phyloP scores from a whole-genome alignment of 92 coral and sea anemone species.

The Porites cylindrica region DNA sequence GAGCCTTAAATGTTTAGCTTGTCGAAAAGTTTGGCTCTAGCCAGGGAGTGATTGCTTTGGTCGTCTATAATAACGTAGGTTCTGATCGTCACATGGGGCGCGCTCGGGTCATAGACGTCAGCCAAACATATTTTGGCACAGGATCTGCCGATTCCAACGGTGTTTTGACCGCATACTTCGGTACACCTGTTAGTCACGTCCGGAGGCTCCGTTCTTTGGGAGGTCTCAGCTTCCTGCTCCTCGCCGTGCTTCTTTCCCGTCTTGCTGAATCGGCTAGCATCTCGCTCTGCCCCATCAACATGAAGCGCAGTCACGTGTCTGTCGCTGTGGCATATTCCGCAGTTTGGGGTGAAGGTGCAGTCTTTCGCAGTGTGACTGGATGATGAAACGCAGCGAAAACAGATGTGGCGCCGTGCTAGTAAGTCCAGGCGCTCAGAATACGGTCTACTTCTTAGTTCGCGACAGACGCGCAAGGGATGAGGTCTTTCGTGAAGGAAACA shows the following conservation, averaged over 20 bases:
- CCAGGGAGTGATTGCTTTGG: conserved; percentile 62
- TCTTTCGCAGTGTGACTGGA: too few species aligned
- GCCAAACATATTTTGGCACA: conserved; percentile 66
- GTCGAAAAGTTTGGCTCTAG: conserved; percentile 34
- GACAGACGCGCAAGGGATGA: too few species aligned
- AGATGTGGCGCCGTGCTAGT: too few species aligned
- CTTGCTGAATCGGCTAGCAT: neutral
- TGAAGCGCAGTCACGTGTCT: too few species aligned
- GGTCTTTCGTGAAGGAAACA: too few species aligned
- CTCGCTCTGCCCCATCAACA: too few species aligned
- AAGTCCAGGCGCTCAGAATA: too few species aligned
- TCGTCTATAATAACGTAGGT: conserved; percentile 54
- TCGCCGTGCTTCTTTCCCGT: neutral
- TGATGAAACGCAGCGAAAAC: too few species aligned
- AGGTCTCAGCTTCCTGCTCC: neutral
- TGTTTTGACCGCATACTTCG: conserved; percentile 31
- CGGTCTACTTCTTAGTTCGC: too few species aligned
- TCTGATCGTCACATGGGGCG: conserved; percentile 15
- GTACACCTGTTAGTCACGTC: conserved; percentile 41
- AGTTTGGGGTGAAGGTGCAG: too few species aligned
- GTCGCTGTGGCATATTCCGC: too few species aligned
- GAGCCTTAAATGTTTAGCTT: conserved; percentile 12
- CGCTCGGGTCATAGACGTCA: neutral
- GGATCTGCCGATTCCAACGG: conserved; percentile 18
- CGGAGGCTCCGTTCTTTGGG: conserved; percentile 65